phyloP scores from a whole-genome alignment of 2,888 invertebrate genomes.

The Globia sparganii region DNA sequence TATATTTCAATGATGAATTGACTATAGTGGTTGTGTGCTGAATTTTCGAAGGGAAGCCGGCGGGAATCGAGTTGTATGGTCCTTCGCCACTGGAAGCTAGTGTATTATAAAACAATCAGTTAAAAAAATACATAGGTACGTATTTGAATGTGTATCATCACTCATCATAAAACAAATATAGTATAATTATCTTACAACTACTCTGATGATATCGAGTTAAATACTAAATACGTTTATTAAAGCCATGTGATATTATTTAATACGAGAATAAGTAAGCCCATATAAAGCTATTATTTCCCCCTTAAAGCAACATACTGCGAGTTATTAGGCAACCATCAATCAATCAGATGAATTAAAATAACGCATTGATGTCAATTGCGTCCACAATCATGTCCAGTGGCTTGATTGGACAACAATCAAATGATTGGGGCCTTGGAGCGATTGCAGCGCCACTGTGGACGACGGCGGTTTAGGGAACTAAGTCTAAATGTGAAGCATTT shows the following conservation, averaged over 20 bases:
- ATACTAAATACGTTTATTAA: background rate
- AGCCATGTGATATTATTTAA: slow-evolving; percentile 14
- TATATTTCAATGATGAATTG: no score
- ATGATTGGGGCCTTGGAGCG: slow-evolving; percentile 45
- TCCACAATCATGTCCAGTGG: slow-evolving; percentile 26
- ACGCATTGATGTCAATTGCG: slow-evolving; percentile 65
- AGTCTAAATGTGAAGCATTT: slow-evolving; percentile 22
- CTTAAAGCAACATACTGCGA: background rate
- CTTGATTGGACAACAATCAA: slow-evolving; percentile 65
- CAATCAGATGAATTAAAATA: slow-evolving; percentile 60
- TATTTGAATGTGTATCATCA: background rate
- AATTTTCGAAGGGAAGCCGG: no score
- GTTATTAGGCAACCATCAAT: slow-evolving; percentile 51
- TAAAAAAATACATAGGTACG: background rate
- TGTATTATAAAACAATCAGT: no score
- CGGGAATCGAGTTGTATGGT: no score
- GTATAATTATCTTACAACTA: background rate
- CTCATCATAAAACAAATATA: background rate
- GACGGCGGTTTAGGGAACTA: slow-evolving; percentile 39
- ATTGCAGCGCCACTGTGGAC: slow-evolving; percentile 32
- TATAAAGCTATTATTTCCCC: slow-evolving; percentile 19
- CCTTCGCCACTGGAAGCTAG: no score
- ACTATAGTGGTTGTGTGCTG: no score
- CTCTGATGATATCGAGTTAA: background rate
- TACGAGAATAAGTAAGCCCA: no score